phyloP scores from a whole-genome alignment of 2,113 vertebrate species.

The Cygnus buccinator region DNA sequence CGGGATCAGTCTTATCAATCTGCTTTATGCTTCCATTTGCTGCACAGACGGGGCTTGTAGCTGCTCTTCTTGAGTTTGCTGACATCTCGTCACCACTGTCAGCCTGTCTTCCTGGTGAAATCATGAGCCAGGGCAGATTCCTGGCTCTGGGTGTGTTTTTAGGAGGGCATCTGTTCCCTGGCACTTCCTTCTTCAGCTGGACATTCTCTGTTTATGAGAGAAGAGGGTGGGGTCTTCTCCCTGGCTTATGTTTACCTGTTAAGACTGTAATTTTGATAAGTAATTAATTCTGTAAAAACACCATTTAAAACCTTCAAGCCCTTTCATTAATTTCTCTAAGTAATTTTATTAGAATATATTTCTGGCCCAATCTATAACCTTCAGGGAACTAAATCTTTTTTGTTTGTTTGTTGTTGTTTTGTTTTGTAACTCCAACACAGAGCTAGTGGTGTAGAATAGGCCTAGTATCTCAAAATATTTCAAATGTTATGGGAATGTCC shows the following conservation, averaged over 20 bases:
- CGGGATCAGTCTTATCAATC: slow-evolving; percentile 48
- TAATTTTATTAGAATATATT: not conserved
- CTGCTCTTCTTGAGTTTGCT: not conserved
- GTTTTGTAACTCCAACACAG: not conserved
- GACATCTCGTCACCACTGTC: not conserved
- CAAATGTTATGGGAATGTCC: not conserved
- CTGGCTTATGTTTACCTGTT: not conserved
- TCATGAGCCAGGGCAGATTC: slow-evolving; percentile 12
- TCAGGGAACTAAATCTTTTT: not conserved
- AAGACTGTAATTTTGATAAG: not conserved
- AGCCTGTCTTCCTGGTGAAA: not conserved
- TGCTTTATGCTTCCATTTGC: slow-evolving; percentile 36
- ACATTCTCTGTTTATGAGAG: not conserved
- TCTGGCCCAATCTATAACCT: not conserved
- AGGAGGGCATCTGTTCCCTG: not conserved
- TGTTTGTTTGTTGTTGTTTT: not conserved
- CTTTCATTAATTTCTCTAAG: not conserved
- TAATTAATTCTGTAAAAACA: not conserved
- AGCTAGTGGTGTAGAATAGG: not conserved
- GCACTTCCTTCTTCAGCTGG: not conserved
- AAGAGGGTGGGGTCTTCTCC: not conserved
- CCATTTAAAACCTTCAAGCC: not conserved
- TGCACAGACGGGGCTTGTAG: not conserved
- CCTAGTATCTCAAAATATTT: not conserved
- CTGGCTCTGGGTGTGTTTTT: not conserved